Base-by-base conservation (phyloP, 2,797 vertebrate species). In the Dendrocincla fuliginosa region DNA sequence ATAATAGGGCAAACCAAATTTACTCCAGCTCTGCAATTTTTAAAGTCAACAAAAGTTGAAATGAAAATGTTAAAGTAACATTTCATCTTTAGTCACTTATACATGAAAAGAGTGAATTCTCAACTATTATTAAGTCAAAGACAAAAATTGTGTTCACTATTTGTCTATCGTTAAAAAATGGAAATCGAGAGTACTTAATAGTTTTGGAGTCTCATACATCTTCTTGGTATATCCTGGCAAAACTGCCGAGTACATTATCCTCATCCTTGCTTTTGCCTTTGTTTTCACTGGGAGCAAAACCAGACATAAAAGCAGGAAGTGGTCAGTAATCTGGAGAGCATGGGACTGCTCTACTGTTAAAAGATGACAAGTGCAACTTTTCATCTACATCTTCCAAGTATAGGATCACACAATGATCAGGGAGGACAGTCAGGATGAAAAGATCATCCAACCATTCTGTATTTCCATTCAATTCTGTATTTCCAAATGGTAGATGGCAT, bases 41-140 rank as follows among this genome's bases (percentile, higher is more conserved):
- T 32, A 35, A 67, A 78, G 57, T 68, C 71, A 68, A 50, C 24
- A 61, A 24, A 50, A 89, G 13, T 76, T 35, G 35, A 35, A 35
- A 35, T 35, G 35, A 35, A 35, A 35, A 35, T 35, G 35, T 76
- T 63, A 56, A 76, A 76, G 50, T 50, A 81, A 28, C 10, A 22
- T 37, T 90, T 56, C 61, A 25, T 57, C 17, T n/a, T 88, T 53
- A 84, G 50, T 75, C 28, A 89, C 4, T 23, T 27, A 71, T 23
- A 83, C 83, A 78, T 42, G 53, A 53, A 83, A 80, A 23, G 28
- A 87, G 37, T 61, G 32, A 87, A 78, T 73, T 61, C n/a, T 69
- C 2, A 2, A 22, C 14, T 67, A 32, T 18, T 44, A 37, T 57
- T 68, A 79, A 73, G 24, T 42, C 22, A 78, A 10, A 82, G 59